These are phyloP conservation scores for Diplazon laetatorius DNA, from an alignment of 2,888 invertebrate species.

Conservation along the genomic window DNA sequence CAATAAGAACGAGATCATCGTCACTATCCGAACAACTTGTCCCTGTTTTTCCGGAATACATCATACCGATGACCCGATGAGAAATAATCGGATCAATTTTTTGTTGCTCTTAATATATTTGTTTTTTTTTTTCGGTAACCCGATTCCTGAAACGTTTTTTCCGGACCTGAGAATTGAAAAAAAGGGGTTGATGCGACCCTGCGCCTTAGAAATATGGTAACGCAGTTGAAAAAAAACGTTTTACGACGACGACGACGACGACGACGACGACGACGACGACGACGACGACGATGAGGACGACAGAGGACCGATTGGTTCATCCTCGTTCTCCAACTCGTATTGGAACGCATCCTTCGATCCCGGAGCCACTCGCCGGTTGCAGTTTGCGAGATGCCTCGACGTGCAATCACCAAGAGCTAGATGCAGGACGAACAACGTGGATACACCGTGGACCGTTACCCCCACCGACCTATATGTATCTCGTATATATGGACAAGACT, in stretches of 20 bases:
- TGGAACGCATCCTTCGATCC: too few relatives aligned
- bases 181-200: too few relatives aligned
- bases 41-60: slow-evolving; percentile 12
- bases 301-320: slow-evolving; percentile 17
- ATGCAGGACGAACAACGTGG: slow-evolving; percentile 64
- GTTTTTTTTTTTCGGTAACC: too few relatives aligned
- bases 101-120: slow-evolving; percentile 23
- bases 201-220: too few relatives aligned
- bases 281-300: too few relatives aligned
- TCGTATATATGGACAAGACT: slow-evolving; percentile 81
- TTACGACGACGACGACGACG: not conserved
- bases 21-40: not conserved
- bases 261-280: slow-evolving; percentile 10
- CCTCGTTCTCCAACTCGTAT: slow-evolving; percentile 6
- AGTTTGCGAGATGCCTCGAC: slow-evolving; percentile 44
- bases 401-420: slow-evolving; percentile 58
- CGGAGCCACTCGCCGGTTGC: too few relatives aligned
- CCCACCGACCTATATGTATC: slow-evolving; percentile 81
- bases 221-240: too few relatives aligned
- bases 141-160: slow-evolving; percentile 28
- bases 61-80: not conserved
- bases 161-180: too few relatives aligned
- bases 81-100: slow-evolving; percentile 43
- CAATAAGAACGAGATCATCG: slow-evolving; percentile 47
- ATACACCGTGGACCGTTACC: slow-evolving; percentile 76